Evolutionary conservation across 2,888 invertebrate genomes (phyloP), one percentile per base, ranked within the genome.

Genomic region (Leucophora obtusa): DNA sequence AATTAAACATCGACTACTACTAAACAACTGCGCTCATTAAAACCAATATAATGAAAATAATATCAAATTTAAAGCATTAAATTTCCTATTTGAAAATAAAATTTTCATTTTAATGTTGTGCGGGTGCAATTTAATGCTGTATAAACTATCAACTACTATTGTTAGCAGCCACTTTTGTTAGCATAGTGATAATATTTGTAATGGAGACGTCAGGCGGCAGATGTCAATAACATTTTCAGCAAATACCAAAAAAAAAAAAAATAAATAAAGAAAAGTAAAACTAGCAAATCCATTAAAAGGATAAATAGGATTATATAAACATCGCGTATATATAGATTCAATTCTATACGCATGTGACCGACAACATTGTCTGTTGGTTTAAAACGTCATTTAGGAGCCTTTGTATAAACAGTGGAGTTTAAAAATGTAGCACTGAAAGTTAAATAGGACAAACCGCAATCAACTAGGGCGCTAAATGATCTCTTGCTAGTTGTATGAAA

Each of bases 271-370:
- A n/a, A n/a, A n/a, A n/a, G n/a, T n/a, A n/a, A n/a, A n/a, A n/a
- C n/a, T n/a, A n/a, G 24, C 28, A 77, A 77, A 77, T 77, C 76
- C 73, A 77, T 81, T 77, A 77, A 77, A 65, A 81, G 81, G 77
- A 81, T 77, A 77, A 81, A 77, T 74, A 60, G 73, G 38, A 77
- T 77, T 70, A 69, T 73, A 43, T 58, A 80, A 75, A 75, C 71
- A 73, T 72, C 33, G n/a, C n/a, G n/a, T n/a, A 8, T 51, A 17
- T 11, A 11, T 63, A n/a, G 14, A 51, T 38, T 59, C 21, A 21
- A 21, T 28, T 35, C 28, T 43, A 54, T 65, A 66, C n/a, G 28
- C 66, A 53, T n/a, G 47, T 21, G 65, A 28, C 38, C 10, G 21
- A 69, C 38, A 66, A 43, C 14, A 59, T 11, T 24, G 35, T 58